These are phyloP conservation scores for Campoplex nolae DNA, from an alignment of 2,888 invertebrate genomes.

Conservation along the genomic window DNA sequence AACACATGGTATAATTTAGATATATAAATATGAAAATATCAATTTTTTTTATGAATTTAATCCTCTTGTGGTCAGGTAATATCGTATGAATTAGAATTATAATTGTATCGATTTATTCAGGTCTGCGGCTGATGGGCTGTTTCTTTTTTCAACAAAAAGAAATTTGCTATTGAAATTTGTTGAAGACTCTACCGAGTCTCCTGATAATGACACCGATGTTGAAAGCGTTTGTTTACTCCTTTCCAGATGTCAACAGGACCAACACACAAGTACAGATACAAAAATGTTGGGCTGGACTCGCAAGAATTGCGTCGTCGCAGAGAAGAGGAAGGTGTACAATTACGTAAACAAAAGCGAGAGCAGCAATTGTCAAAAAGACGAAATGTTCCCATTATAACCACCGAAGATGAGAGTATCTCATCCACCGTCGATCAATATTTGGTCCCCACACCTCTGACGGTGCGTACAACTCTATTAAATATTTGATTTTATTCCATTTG, in stretches of 20 bases:
- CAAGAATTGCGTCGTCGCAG: conserved; percentile 96
- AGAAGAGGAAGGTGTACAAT: conserved; percentile 98
- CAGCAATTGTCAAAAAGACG: conserved; percentile 96
- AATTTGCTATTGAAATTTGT: not conserved
- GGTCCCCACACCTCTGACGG: conserved; percentile 72
- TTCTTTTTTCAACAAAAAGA: not conserved
- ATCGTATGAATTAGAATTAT: not conserved
- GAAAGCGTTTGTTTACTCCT: not conserved
- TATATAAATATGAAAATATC: no score
- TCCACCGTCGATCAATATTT: conserved; percentile 76
- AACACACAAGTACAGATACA: conserved; percentile 95
- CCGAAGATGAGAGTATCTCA: conserved; percentile 80
- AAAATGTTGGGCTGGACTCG: conserved; percentile 96
- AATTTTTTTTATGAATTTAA: not conserved
- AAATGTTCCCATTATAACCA: conserved; percentile 88
- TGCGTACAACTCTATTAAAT: conserved; percentile 1
- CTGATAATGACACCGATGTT: not conserved
- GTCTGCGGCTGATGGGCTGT: not conserved
- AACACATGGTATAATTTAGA: not conserved
- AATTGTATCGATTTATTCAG: not conserved
- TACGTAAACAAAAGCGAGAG: conserved; percentile 97
- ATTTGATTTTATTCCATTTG: not conserved
- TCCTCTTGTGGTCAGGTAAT: not conserved
- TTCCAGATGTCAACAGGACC: conserved; percentile 91
- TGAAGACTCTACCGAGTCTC: no score